Conservation (phyloP, 2,888 invertebrate species). For the Volucella bombylans region DNA sequence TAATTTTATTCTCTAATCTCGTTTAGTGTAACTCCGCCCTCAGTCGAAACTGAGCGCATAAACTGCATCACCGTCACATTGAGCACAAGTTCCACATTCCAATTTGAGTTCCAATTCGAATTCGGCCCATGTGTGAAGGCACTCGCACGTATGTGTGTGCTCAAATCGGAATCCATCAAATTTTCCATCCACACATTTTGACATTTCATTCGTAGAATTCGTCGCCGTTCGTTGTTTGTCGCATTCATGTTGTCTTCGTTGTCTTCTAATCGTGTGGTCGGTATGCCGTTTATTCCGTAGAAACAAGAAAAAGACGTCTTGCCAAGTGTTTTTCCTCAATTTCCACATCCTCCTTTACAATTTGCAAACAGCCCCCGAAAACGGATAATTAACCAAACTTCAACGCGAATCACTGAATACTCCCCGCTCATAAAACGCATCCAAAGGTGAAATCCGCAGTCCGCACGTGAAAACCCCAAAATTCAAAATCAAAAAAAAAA, state of each 20-base stretch:
- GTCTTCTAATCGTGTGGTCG: constrained; percentile 63
- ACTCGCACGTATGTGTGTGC: background rate
- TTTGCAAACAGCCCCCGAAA: background rate
- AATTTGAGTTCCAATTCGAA: constrained; percentile 20
- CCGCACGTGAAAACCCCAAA: constrained; percentile 57
- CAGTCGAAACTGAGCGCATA: constrained; percentile 7
- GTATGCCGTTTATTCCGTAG: constrained; percentile 57
- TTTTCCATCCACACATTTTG: constrained; percentile 60
- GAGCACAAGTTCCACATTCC: constrained; percentile 56
- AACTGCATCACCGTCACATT: background rate
- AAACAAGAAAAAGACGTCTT: constrained; percentile 39
- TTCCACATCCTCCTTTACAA: background rate
- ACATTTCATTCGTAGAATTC: constrained; percentile 69
- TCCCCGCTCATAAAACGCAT: constrained; percentile 9
- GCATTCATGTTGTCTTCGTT: constrained; percentile 61
- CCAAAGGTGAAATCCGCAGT: constrained; percentile 23
- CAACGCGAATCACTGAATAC: constrained; percentile 17
- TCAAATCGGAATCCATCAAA: constrained; percentile 40
- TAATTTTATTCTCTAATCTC: background rate
- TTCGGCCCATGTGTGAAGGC: background rate
- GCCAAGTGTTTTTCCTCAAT: constrained; percentile 49
- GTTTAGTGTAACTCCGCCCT: constrained; percentile 11
- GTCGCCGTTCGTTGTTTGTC: constrained; percentile 41
- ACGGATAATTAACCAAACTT: background rate
- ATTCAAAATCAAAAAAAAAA: no score